Base-by-base conservation (phyloP, 92 coral and sea anemone species). In the Isaurus tuberculatus region DNA sequence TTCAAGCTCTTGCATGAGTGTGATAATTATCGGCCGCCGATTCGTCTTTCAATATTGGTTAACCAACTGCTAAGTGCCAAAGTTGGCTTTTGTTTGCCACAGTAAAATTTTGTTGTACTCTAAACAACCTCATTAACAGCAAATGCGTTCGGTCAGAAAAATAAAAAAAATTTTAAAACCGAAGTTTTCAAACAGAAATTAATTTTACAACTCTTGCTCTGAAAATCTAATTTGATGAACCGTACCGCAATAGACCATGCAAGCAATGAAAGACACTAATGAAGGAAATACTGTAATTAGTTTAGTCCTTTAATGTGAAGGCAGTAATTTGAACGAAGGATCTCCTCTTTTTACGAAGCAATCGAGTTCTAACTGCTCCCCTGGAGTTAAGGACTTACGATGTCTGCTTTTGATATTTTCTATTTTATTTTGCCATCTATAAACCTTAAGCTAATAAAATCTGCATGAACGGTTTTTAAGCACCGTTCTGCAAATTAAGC, bases 11-110 rank as follows among this genome's bases (percentile, higher is more conserved):
- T 49, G 11, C 58, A 49, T n/a, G 58, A 49, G 58, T 49, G 58
- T 49, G 15, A n/a, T 11, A 49, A 49, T 49, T 49, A n/a, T 11
- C 58, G 58, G 58, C n/a, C n/a, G n/a, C n/a, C n/a, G n/a, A n/a
- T n/a, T n/a, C n/a, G n/a, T 49, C 58, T 49, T 49, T 49, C 58
- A 49, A 49, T 49, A 49, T 49, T 49, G 58, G 58, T 49, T 49
- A 49, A 49, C 58, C 58, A n/a, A 49, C 58, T 49, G 58, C 58
- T 49, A 49, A 49, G 58, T 49, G 58, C 58, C 58, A 49, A 49
- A 49, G 15, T 49, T 11, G 58, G 58, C 15, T 49, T 49, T n/a
- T 49, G 58, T 49, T 49, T 49, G 3, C n/a, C n/a, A n/a, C 58
- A 49, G 58, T 49, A 49, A 49, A 49, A n/a, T 49, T 17, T 49